Conservation (phyloP, 2,888 invertebrate genomes). For the Pomacea canaliculata region DNA sequence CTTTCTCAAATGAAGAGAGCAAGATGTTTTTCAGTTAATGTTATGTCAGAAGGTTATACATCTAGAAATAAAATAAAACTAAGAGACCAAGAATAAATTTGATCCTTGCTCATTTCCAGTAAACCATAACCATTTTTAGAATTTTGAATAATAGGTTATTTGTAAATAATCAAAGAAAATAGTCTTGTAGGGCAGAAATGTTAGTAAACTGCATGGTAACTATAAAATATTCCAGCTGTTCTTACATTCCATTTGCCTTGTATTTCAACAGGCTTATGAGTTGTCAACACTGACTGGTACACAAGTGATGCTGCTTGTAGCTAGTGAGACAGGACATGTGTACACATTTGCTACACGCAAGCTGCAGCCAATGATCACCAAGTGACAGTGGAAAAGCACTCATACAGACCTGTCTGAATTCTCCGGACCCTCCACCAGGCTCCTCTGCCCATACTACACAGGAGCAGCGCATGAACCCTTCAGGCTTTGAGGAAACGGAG, state of each 20-base stretch:
- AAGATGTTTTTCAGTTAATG: too few relatives aligned
- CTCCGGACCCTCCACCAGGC: conserved; percentile 81
- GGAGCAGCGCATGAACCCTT: conserved; percentile 97
- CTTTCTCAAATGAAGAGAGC: too few relatives aligned
- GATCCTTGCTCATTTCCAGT: too few relatives aligned
- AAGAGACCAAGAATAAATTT: too few relatives aligned
- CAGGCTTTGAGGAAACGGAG: conserved; percentile 98
- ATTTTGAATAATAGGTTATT: too few relatives aligned
- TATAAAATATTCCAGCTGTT: too few relatives aligned
- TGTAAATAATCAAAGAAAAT: too few relatives aligned
- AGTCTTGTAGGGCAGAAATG: too few relatives aligned
- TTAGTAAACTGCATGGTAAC: too few relatives aligned
- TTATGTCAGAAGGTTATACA: too few relatives aligned
- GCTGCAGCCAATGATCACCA: conserved; percentile 99
- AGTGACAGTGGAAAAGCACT: conserved; percentile 92
- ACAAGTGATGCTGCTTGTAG: conserved; percentile 99
- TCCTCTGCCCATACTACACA: conserved; percentile 71
- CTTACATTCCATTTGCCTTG: neutral
- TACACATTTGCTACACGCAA: conserved; percentile 97
- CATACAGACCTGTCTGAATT: conserved; percentile 98
- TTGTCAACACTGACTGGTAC: conserved; percentile 98
- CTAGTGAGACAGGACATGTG: conserved; percentile 98
- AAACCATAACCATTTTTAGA: too few relatives aligned
- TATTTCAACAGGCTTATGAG: conserved; percentile 90
- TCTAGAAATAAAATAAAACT: too few relatives aligned